Evolutionary conservation across 2,113 vertebrate species (phyloP), one percentile per base, ranked within the genome.

Genomic region (Ardeotis arabs): DNA sequence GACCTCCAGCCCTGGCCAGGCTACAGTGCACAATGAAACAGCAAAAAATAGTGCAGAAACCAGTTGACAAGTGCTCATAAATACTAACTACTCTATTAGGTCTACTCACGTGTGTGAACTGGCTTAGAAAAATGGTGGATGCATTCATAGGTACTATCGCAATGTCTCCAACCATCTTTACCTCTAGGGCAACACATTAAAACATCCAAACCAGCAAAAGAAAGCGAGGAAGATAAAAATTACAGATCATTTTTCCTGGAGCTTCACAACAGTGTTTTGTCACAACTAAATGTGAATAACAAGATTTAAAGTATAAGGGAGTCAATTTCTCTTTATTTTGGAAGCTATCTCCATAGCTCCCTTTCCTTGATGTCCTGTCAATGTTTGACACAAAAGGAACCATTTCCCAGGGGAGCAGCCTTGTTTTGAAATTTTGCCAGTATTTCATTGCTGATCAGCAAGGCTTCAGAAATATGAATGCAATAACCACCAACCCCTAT

Each of bases 21-120:
- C 23, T 49, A 60, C 25, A 73, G 18, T 3, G 6, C 16, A 37
- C 35, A 76, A 53, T 5, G 19, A 60, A 75, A 76, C 3, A 72
- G 50, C 4, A 73, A 58, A 60, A 70, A 45, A 27, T 27, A 23
- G 14, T 20, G 19, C 12, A 21, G n/a, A 60, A 82, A 72, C 18
- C 29, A 77, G 28, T 7, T 49, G n/a, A 14, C 3, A 39, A 0
- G 1, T 49, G 16, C 22, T 4, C 1, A n/a, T 70, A 69, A 82
- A 56, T 27, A 3, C 27, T 37, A 62, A 21, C 18, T 77, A 2
- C 14, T 79, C 39, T 76, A 4, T 27, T 58, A 58, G 9, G 28
- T 52, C 24, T 76, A 25, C 9, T 73, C 19, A 25, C 2, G 50
- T 50, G 13, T 2, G 2, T 63, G 44, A 63, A 39, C 19, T 35